Evolutionary conservation across 2,888 invertebrate genomes (phyloP).

Genomic region (Campaea margaritaria): DNA sequence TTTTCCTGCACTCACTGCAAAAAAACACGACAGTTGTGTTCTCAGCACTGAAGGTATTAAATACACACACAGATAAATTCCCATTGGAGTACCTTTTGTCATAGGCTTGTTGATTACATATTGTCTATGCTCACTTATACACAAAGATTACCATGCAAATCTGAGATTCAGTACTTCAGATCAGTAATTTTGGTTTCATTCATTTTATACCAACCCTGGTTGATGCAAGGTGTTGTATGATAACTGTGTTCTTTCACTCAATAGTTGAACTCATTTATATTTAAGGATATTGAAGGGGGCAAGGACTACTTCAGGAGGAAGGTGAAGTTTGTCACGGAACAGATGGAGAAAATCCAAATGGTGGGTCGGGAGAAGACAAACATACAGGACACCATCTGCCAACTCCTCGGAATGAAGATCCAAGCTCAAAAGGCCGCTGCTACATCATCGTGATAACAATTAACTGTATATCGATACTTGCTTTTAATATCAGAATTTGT

Average conservation of each 20-base stretch:
- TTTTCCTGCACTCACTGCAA: no score
- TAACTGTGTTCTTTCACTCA: no score
- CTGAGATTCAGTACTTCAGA: not conserved
- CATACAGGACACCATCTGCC: constrained; percentile 82
- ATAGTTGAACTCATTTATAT: constrained; percentile 28
- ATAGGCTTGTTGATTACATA: no score
- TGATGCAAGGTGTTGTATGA: no score
- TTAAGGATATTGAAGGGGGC: constrained; percentile 90
- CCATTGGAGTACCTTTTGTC: no score
- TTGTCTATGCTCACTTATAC: no score
- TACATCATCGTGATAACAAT: constrained; percentile 37
- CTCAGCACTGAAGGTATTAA: no score
- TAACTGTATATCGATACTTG: constrained; percentile 23
- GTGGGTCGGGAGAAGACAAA: constrained; percentile 93
- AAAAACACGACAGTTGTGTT: no score
- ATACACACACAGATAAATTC: no score
- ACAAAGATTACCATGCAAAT: not conserved
- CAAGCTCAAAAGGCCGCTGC: constrained; percentile 61
- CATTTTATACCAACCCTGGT: no score
- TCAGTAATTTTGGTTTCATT: not conserved
- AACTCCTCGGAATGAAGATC: constrained; percentile 88
- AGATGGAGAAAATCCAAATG: constrained; percentile 96
- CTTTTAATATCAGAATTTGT: constrained; percentile 34
- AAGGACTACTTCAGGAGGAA: constrained; percentile 97
- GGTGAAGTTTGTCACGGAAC: constrained; percentile 95